Evolutionary conservation across 2,888 invertebrate genomes (phyloP).

Genomic region (Halictus quadricinctus): DNA sequence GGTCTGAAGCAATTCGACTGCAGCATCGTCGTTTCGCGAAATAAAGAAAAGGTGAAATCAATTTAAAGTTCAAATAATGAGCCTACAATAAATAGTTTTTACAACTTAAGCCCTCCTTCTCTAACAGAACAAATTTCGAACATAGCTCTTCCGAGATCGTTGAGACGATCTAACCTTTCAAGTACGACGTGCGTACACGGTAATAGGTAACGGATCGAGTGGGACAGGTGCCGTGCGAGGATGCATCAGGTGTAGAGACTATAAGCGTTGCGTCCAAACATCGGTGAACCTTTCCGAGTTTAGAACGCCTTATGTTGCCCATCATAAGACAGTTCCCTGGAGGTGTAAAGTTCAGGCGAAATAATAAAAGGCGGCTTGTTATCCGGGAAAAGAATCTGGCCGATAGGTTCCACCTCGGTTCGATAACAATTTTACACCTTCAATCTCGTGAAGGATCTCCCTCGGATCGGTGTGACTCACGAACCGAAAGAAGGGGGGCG

Average conservation of each 20-base stretch:
- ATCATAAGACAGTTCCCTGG: neutral
- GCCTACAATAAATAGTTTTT: neutral
- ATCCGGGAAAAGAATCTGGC: neutral
- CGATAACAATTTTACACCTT: conserved; percentile 65
- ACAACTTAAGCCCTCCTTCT: no score
- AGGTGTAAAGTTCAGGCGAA: conserved; percentile 2
- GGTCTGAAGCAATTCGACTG: no score
- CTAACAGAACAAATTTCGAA: no score
- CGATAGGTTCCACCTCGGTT: neutral
- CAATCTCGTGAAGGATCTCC: conserved; percentile 55
- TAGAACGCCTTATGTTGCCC: neutral
- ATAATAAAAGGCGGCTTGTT: conserved; percentile 4
- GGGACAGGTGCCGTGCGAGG: neutral
- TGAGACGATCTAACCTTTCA: neutral
- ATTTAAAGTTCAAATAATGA: neutral
- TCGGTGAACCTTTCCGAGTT: neutral
- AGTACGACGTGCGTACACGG: neutral
- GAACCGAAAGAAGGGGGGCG: conserved; percentile 20
- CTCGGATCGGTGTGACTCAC: conserved; percentile 60
- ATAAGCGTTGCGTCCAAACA: neutral
- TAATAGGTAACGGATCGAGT: neutral
- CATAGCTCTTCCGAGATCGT: neutral
- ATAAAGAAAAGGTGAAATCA: no score
- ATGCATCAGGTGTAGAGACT: neutral
- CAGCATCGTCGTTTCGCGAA: no score